Percentiles rank a stretch among this genome's conserved stretches.
phyloP scores from a whole-genome alignment of 1,140 invertebrate genomes.

The Saccostrea echinata region DNA sequence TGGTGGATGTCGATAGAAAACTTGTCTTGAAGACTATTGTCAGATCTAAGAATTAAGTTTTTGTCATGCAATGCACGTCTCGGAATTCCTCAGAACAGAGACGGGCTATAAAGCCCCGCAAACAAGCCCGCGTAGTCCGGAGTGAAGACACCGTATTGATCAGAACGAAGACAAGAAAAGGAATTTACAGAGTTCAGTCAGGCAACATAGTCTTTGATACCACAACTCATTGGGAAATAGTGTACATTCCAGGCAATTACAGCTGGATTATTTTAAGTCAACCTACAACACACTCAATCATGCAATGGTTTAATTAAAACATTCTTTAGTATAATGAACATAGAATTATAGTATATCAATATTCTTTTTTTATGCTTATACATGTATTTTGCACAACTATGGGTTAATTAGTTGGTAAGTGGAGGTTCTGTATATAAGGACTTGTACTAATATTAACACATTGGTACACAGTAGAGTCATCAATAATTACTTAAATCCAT shows the following conservation, averaged over 20 bases:
- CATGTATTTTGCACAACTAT: too few species aligned
- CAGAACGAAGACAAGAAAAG: not conserved
- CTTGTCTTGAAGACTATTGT: slow-evolving; percentile 25
- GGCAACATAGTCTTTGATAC: not conserved
- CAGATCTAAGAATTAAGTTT: not conserved
- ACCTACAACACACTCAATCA: not conserved
- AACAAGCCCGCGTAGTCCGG: not conserved
- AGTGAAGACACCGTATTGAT: slow-evolving; percentile 1
- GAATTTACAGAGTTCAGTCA: not conserved
- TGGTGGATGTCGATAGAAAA: slow-evolving; percentile 13
- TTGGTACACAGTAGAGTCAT: too few species aligned
- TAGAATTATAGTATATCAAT: not conserved
- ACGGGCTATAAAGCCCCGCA: not conserved
- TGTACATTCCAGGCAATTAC: not conserved
- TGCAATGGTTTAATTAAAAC: not conserved
- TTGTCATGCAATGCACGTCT: slow-evolving; percentile 23
- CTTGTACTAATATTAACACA: too few species aligned
- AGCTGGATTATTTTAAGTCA: not conserved
- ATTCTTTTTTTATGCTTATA: too few species aligned
- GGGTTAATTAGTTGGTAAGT: too few species aligned
- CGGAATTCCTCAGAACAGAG: slow-evolving; percentile 1
- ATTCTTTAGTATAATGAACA: not conserved
- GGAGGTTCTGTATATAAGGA: too few species aligned
- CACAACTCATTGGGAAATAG: not conserved
- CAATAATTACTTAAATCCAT: too few species aligned